Conservation (phyloP, 2,888 invertebrate species). For the Noctua janthina region DNA sequence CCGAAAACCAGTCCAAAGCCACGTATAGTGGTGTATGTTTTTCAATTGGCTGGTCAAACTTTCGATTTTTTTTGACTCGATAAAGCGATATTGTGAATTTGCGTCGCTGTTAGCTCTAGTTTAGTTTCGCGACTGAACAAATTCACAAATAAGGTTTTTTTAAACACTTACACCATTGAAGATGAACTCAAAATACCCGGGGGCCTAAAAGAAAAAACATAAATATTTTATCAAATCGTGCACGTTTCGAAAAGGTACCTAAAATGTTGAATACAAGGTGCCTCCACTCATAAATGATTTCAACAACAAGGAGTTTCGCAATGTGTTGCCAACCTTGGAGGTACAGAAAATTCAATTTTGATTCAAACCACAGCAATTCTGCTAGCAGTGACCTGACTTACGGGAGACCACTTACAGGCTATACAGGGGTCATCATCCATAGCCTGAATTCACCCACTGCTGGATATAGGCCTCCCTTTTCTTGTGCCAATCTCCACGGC, state of each 20-base stretch:
- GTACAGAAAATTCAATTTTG: not conserved
- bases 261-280: not conserved
- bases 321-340: not conserved
- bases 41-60: not conserved
- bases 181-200: slow-evolving; percentile 27
- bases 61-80: not conserved
- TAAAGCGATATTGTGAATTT: slow-evolving; percentile 16
- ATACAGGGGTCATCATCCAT: not conserved
- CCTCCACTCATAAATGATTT: too few relatives aligned
- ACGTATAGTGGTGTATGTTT: not conserved
- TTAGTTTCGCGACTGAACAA: slow-evolving; percentile 17
- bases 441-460: too few relatives aligned
- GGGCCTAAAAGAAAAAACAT: slow-evolving; percentile 34
- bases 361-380: not conserved
- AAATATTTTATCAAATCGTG: not conserved
- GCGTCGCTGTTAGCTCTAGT: slow-evolving; percentile 25
- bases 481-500: too few relatives aligned
- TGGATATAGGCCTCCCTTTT: too few relatives aligned
- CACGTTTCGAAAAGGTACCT: not conserved
- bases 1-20: not conserved
- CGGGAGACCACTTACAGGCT: not conserved
- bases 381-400: too few relatives aligned
- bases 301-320: not conserved
- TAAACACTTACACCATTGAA: slow-evolving; percentile 28
- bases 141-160: slow-evolving; percentile 14